Evolutionary conservation across 2,888 invertebrate species (phyloP), one percentile per base, ranked within the genome.

Genomic region (Drosophila antonietae): DNA sequence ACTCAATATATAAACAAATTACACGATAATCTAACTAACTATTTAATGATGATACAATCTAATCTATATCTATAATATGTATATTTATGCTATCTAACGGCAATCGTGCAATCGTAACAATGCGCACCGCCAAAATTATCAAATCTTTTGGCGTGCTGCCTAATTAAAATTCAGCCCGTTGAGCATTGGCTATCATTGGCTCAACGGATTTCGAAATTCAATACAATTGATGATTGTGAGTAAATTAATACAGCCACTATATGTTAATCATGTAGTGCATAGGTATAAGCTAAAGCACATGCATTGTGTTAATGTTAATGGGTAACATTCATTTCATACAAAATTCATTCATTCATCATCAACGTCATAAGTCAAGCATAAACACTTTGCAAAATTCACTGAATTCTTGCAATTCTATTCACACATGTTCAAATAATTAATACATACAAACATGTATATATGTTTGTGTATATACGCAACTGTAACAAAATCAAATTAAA

Each of bases 101-200:
- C 84, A 89, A 89, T 79, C 84, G 84, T 84, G 84, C 83, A 83
- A 83, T 83, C 83, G 75, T 88, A 75, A 80, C 68, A 81, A 81
- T 70, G 74, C 53, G 68, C 69, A 78, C 59, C 64, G 69, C 73
- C 78, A 75, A 64, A 80, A 67, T 68, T 59, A 33, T 44, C 1
- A 56, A 65, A 56, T 73, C 62, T 71, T 75, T 80, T 72, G 82
- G 69, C 67, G 72, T 64, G 80, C 73, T 73, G 83, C 67, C 76
- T 65, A 51, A 46, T 47, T 47, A 49, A 51, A 63, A 51, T 37
- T 18, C 31, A 55, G 49, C 44, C 65, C 58, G 60, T 53, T 57
- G 14, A 35, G 12, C 61, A 57, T 69, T 56, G 64, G 64, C 9
- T n/a, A 35, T 12, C 35, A 67, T 74, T 73, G 62, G 68, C 66